Base-by-base conservation (phyloP, 2,797 vertebrate species). In the Poeciliopsis presidionis region DNA sequence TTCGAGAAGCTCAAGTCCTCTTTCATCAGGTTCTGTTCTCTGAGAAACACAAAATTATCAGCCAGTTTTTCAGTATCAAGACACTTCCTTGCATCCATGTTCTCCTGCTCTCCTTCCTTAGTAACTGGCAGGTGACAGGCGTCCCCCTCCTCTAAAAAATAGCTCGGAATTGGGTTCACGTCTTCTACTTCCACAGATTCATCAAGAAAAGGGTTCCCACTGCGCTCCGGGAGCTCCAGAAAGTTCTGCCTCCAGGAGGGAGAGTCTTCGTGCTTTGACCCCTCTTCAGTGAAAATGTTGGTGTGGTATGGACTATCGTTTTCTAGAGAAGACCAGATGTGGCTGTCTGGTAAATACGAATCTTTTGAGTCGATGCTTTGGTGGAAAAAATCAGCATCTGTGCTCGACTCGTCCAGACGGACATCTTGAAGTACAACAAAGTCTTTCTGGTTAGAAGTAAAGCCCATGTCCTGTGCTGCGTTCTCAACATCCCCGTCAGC, bases 21-120 rank as follows among this genome's bases (percentile, higher is more conserved):
- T 90, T 95, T 97, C 82, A 98, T 43, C 25, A 99, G 91, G 76
- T 92, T 96, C 47, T 95, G 97, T 79, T 99, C 97, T 87, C 94
- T 96, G 83, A 99, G 97, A 92, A 98, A 98, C 76, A 96, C 57
- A 83, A 97, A 99, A 90, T 99, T 99, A 78, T 96, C 96, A 3
- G 93, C 86, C 22, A 98, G 92, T 87, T 97, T 96, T 81, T 97
- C 96, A 67, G 91, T 86, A 85, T 92, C 96, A 85, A 96, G 85
- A 85, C 95, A 70, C 74, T 89, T 91, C 73, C 80, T 93, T 73
- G 87, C 72, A 71, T 92, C 91, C 0, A 90, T 82, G 39, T 92
- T 94, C 81, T 91, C 88, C 47, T 8, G n/a, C 51, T 89, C 89
- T 59, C 85, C 81, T 72, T 88, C 85, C 67, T 89, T 79, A 49